Conservation (phyloP, 2,797 vertebrate species). For the Clarias platycephalus region DNA sequence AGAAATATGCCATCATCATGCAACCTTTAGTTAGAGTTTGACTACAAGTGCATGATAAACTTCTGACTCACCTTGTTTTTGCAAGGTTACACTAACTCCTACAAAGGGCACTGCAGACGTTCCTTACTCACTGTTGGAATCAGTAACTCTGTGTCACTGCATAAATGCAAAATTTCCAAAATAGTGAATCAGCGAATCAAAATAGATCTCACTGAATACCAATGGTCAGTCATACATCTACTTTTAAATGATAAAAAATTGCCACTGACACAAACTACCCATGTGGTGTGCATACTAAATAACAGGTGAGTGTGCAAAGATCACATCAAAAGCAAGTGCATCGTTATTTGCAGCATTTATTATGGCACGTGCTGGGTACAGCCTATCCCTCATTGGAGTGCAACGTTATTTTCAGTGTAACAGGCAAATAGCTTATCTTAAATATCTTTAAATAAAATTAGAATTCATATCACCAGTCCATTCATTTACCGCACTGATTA, state of each 20-base stretch:
- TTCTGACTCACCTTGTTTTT: not conserved
- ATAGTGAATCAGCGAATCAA: not conserved
- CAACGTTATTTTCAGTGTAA: constrained; percentile 15
- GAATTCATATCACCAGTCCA: constrained; percentile 6
- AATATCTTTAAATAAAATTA: constrained; percentile 24
- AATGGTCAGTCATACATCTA: not conserved
- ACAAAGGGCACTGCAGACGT: not conserved
- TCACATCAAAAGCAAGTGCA: not conserved
- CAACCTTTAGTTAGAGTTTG: not conserved
- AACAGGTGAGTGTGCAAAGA: not conserved
- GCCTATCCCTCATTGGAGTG: constrained; percentile 83
- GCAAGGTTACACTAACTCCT: too few relatives aligned
- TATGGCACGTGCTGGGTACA: not conserved
- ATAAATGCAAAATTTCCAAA: not conserved
- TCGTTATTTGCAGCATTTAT: constrained; percentile 21
- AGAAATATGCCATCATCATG: not conserved
- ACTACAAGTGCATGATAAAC: not conserved
- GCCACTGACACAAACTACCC: not conserved
- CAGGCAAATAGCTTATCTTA: constrained; percentile 84
- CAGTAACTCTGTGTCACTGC: not conserved
- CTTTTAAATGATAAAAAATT: not conserved
- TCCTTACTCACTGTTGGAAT: not conserved
- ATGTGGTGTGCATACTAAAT: not conserved
- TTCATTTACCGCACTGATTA: constrained; percentile 6
- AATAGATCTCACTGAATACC: too few relatives aligned